Evolutionary conservation across 2,797 vertebrate species (phyloP), one percentile per base, ranked within the genome.

Genomic region (Erethizon dorsatum): DNA sequence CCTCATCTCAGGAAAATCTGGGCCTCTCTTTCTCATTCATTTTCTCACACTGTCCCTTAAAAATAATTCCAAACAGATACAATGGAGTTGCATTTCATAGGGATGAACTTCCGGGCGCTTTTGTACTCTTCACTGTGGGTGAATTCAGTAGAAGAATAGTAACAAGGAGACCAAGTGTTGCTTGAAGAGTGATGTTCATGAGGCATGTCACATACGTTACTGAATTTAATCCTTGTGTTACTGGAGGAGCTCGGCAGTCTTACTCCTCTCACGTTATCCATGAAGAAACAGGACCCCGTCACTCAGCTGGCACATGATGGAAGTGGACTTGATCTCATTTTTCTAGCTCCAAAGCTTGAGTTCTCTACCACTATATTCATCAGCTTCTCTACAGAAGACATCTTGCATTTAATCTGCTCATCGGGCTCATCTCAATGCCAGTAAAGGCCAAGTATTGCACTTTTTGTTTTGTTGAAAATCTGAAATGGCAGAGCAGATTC

Each of bases 341-440:
- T 1, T 54, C 59, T 45, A 79, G 84, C 13, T 63, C 59, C 41
- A 59, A 84, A 91, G 69, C 3, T 61, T 13, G 2, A 4, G 6
- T 28, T 61, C n/a, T 73, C 88, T 18, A 71, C 45, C 0, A 13
- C 33, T 11, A 2, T 33, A 86, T 24, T 71, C 13, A 79, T 88
- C 57, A 31, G 73, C 63, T 94, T 86, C 61, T 95, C 96, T 73
- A 20, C 75, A 75, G 37, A 65, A 83, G 65, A 24, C 24, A 45
- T 3, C n/a, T 56, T 78, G n/a, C 93, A 41, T 88, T 79, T 92
- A 57, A 59, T 41, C 31, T 63, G n/a, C 33, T 94, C 37, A 78
- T 83, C 71, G 87, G 79, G 45, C 47, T 91, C 57, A 83, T 61
- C 26, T 75, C 78, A 75, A 33, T 61, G 61, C 22, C 65, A 91